A percentile compares a stretch with the other conserved stretches of the same genome.
Evolutionary conservation across 2,888 invertebrate species (phyloP).

Genomic region (Drosophila nr. fundita): DNA sequence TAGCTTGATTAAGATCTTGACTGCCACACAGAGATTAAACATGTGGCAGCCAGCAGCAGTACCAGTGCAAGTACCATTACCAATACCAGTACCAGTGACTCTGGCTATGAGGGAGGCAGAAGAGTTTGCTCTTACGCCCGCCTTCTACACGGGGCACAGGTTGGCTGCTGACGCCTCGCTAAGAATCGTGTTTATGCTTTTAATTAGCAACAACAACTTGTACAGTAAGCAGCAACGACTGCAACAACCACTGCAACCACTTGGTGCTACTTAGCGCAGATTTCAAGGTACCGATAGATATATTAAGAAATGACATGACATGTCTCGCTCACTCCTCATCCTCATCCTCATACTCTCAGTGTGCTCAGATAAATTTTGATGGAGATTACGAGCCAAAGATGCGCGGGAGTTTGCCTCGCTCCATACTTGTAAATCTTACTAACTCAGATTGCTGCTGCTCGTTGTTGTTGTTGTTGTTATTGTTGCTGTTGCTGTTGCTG

Average conservation of each 20-base stretch:
- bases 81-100: constrained; percentile 16
- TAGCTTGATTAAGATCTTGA: constrained; percentile 75
- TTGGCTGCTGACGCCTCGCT: constrained; percentile 71
- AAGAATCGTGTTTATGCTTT: constrained; percentile 82
- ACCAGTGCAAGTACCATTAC: constrained; percentile 10
- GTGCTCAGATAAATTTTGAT: constrained; percentile 75
- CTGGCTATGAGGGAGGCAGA: constrained; percentile 31
- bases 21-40: constrained; percentile 71
- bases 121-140: constrained; percentile 54
- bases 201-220: constrained; percentile 82
- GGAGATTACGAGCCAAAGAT: constrained; percentile 67
- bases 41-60: constrained; percentile 48
- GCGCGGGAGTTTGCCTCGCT: constrained; percentile 50
- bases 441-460: constrained; percentile 3
- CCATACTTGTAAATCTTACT: constrained; percentile 45
- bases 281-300: constrained; percentile 79
- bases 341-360: constrained; percentile 12
- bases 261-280: constrained; percentile 76
- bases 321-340: constrained; percentile 70
- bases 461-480: neutral
- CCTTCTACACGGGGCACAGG: constrained; percentile 57
- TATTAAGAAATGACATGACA: constrained; percentile 80
- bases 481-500: constrained; percentile 11
- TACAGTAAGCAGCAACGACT: constrained; percentile 72
- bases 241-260: constrained; percentile 38